phyloP scores from a whole-genome alignment of 2,888 invertebrate species.

The Drosophila merina region DNA sequence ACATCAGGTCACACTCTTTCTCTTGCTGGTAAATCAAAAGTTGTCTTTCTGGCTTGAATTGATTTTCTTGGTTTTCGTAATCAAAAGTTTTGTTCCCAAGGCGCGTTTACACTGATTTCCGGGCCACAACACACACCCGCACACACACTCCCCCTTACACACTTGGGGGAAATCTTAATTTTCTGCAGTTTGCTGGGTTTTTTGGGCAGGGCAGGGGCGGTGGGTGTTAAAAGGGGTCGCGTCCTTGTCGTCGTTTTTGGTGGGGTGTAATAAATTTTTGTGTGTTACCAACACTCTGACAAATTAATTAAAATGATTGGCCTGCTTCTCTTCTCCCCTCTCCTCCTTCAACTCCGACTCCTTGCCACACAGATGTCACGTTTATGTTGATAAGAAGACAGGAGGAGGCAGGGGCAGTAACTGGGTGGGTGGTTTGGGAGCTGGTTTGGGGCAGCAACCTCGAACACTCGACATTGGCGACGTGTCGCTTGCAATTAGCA shows the following conservation, averaged over 20 bases:
- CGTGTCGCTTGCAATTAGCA: conserved; percentile 82
- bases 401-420: conserved; percentile 16
- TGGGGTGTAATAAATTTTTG: conserved; percentile 76
- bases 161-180: conserved; percentile 53
- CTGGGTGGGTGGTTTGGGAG: conserved; percentile 4
- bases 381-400: conserved; percentile 61
- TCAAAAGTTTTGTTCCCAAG: conserved; percentile 74
- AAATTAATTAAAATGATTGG: conserved; percentile 83
- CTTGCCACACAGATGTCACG: conserved; percentile 44
- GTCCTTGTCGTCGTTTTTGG: conserved; percentile 33
- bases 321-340: conserved; percentile 49
- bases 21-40: background rate
- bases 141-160: conserved; percentile 8
- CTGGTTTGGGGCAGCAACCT: conserved; percentile 20
- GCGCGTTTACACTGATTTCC: conserved; percentile 71
- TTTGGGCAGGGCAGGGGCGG: conserved; percentile 5
- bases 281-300: conserved; percentile 80
- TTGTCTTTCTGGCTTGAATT: conserved; percentile 40
- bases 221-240: conserved; percentile 16
- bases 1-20: background rate
- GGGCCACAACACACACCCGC: conserved; percentile 30
- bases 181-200: conserved; percentile 57
- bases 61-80: conserved; percentile 76
- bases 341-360: conserved; percentile 14
- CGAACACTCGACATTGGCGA: conserved; percentile 50